Conservation (phyloP, 2,113 vertebrate genomes). For the Haemorhous mexicanus region DNA sequence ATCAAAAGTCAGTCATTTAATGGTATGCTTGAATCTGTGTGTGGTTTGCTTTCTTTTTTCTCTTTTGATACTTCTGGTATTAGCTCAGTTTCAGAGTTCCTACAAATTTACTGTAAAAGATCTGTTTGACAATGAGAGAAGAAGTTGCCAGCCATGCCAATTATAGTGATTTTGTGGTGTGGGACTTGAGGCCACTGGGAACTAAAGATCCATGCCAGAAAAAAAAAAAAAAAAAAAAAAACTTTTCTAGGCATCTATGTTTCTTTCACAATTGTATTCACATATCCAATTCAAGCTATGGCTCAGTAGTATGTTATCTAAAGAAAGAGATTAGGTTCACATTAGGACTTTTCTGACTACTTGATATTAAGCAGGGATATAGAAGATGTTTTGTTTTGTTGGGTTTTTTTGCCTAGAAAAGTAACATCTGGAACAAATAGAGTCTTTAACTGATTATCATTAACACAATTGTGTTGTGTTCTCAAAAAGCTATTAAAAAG, state of each 20-base stretch:
- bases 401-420: not conserved
- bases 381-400: not conserved
- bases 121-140: constrained; percentile 59
- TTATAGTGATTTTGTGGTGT: constrained; percentile 62
- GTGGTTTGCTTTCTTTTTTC: constrained; percentile 49
- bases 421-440: constrained; percentile 72
- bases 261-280: constrained; percentile 33
- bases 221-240: not conserved
- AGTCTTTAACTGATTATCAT: constrained; percentile 64
- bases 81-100: constrained; percentile 39
- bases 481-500: constrained; percentile 70
- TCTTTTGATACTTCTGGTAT: constrained; percentile 35
- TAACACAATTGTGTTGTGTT: constrained; percentile 55
- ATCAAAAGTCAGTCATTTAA: constrained; percentile 30
- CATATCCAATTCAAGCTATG: constrained; percentile 2
- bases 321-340: constrained; percentile 36
- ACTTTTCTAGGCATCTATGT: constrained; percentile 26
- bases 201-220: not conserved
- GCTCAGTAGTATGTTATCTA: constrained; percentile 23
- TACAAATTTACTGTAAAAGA: constrained; percentile 67
- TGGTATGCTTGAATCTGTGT: constrained; percentile 34
- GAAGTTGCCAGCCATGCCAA: constrained; percentile 45
- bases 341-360: not conserved
- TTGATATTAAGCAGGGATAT: constrained; percentile 40
- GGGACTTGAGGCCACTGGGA: constrained; percentile 30